Evolutionary conservation across 1,140 invertebrate species (phyloP).

Genomic region (Drosophila micromelanica): DNA sequence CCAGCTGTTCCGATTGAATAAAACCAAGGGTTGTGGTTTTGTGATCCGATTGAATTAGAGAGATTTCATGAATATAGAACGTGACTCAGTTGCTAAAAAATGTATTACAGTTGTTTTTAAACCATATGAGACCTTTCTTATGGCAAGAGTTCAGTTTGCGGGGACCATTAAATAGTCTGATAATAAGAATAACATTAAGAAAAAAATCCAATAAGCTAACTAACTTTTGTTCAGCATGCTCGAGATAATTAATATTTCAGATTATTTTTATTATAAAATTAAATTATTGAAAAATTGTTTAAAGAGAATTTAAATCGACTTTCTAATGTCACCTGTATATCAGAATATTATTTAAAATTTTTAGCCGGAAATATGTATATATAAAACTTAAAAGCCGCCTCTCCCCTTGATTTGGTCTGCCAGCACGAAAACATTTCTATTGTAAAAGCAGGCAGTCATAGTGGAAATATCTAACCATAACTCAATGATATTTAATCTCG

Average conservation of each 20-base stretch:
- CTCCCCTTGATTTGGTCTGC: not conserved
- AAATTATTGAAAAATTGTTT: too few relatives aligned
- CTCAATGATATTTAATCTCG: constrained; percentile 72
- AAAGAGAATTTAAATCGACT: too few relatives aligned
- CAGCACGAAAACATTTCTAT: constrained; percentile 17
- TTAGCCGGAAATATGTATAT: constrained; percentile 11
- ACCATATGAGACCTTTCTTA: not conserved
- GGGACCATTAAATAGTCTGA: too few relatives aligned
- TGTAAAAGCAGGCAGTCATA: constrained; percentile 32
- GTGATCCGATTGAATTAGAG: too few relatives aligned
- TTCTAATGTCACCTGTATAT: too few relatives aligned
- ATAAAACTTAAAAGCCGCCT: not conserved
- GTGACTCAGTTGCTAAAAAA: constrained; percentile 74
- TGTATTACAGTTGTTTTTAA: not conserved
- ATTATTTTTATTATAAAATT: too few relatives aligned
- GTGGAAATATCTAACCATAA: constrained; percentile 50
- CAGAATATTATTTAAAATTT: too few relatives aligned
- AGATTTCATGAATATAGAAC: constrained; percentile 49
- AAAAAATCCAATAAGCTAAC: too few relatives aligned
- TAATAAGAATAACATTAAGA: too few relatives aligned
- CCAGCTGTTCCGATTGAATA: constrained; percentile 41
- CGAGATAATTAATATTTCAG: too few relatives aligned
- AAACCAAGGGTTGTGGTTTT: constrained; percentile 1
- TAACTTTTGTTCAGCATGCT: too few relatives aligned
- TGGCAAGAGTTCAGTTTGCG: too few relatives aligned